phyloP scores from a whole-genome alignment of 2,797 vertebrate genomes.

The Gymnodraco acuticeps region DNA sequence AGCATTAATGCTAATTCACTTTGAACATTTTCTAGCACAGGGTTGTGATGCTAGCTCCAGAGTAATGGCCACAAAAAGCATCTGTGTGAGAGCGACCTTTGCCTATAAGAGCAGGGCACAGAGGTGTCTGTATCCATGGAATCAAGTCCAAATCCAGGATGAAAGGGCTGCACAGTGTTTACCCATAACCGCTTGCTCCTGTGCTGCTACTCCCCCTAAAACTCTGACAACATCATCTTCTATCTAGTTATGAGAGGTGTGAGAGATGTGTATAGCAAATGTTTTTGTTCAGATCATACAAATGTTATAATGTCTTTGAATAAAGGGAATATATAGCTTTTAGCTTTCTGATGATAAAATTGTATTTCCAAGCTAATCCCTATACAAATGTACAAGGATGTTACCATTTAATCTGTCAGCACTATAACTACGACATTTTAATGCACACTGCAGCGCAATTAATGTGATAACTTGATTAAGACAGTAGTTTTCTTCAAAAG shows the following conservation, averaged over 20 bases:
- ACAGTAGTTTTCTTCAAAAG: background rate
- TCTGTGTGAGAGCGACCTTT: background rate
- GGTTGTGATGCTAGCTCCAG: background rate
- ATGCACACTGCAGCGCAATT: background rate
- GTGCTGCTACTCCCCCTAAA: constrained; percentile 18
- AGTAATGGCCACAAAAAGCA: background rate
- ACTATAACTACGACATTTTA: background rate
- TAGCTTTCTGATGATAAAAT: too few relatives aligned
- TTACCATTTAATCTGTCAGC: background rate
- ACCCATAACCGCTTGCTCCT: constrained; percentile 55
- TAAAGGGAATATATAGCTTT: too few relatives aligned
- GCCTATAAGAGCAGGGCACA: background rate
- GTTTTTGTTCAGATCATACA: constrained; percentile 2
- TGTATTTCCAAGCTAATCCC: too few relatives aligned
- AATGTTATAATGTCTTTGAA: background rate
- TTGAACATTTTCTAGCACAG: background rate
- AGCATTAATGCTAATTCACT: too few relatives aligned
- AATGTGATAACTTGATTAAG: background rate
- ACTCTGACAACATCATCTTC: constrained; percentile 40
- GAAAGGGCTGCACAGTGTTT: constrained; percentile 34
- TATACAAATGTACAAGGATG: too few relatives aligned
- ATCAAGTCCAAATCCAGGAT: background rate
- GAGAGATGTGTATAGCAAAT: background rate
- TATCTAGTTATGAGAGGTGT: background rate
- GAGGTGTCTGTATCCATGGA: background rate